Evolutionary conservation across 2,888 invertebrate genomes (phyloP).

Genomic region (Glaucopsyche alexis): DNA sequence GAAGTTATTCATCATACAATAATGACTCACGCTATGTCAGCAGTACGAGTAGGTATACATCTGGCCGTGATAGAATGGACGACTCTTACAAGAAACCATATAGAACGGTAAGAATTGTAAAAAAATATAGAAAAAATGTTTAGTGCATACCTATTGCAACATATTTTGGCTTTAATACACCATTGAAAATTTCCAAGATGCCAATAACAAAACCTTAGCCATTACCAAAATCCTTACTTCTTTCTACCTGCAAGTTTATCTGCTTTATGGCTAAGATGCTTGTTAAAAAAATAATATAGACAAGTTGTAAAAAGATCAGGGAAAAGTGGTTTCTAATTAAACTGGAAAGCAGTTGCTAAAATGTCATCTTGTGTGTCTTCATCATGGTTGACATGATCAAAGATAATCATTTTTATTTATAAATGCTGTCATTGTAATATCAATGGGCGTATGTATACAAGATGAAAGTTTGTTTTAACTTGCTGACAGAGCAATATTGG

Average conservation of each 20-base stretch:
- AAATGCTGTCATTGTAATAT: not conserved
- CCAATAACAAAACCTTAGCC: not conserved
- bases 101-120: slow-evolving; percentile 60
- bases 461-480: slow-evolving; percentile 2
- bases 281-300: not conserved
- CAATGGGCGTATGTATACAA: not conserved
- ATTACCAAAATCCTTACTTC: not conserved
- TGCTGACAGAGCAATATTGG: not conserved
- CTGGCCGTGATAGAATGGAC: slow-evolving; percentile 65
- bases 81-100: slow-evolving; percentile 74
- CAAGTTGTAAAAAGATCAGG: not conserved
- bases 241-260: not conserved
- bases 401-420: not conserved
- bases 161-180: not conserved
- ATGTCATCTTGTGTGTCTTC: not conserved
- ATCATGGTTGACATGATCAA: not conserved
- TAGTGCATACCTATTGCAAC: not conserved
- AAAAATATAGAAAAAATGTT: not conserved
- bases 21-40: slow-evolving; percentile 67
- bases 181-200: not conserved
- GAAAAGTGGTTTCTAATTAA: not conserved
- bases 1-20: slow-evolving; percentile 66
- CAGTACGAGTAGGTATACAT: slow-evolving; percentile 61
- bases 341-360: not conserved
- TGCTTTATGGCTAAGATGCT: not conserved